A percentile compares a stretch with the other conserved stretches of the same genome.
Conservation (phyloP, 1,140 invertebrate genomes). For the Sycophila sp. region DNA sequence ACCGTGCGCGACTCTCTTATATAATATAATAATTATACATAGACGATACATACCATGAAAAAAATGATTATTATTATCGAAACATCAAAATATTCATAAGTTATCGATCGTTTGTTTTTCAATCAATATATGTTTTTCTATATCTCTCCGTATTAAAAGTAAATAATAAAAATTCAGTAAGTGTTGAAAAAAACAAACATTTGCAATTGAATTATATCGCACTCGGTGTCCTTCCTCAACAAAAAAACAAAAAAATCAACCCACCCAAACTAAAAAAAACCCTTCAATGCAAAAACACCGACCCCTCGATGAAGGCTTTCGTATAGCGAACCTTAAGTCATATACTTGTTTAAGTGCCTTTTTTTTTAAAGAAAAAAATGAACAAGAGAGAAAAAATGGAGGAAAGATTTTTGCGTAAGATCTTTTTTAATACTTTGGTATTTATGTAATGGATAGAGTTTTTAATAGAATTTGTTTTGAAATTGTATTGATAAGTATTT, state of each 20-base stretch:
- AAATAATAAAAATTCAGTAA: conserved; percentile 66
- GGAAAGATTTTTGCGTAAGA: conserved; percentile 30
- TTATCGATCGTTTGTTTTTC: conserved; percentile 64
- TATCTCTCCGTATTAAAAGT: conserved; percentile 65
- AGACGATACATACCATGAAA: conserved; percentile 58
- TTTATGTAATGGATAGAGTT: conserved; percentile 34
- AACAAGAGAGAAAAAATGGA: conserved; percentile 10
- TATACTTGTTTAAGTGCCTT: conserved; percentile 38
- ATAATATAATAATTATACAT: conserved; percentile 67
- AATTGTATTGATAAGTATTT: conserved; percentile 26
- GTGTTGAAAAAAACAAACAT: conserved; percentile 58
- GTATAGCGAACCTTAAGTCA: conserved; percentile 32
- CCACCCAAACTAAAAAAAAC: conserved; percentile 7
- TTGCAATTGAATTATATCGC: conserved; percentile 29
- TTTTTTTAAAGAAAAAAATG: conserved; percentile 28
- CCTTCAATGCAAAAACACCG: conserved; percentile 10
- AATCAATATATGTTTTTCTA: conserved; percentile 66
- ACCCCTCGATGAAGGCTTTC: conserved; percentile 26
- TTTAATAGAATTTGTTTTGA: conserved; percentile 26
- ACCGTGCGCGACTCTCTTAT: conserved; percentile 57
- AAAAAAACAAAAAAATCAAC: too few relatives aligned
- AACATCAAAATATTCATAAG: conserved; percentile 62
- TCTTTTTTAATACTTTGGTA: conserved; percentile 33
- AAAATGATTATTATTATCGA: conserved; percentile 54
- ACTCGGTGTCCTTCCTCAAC: conserved; percentile 31